Evolutionary conservation across 64 coral and sea anemone species (phyloP).

Genomic region (Cladopsammia gracilis): DNA sequence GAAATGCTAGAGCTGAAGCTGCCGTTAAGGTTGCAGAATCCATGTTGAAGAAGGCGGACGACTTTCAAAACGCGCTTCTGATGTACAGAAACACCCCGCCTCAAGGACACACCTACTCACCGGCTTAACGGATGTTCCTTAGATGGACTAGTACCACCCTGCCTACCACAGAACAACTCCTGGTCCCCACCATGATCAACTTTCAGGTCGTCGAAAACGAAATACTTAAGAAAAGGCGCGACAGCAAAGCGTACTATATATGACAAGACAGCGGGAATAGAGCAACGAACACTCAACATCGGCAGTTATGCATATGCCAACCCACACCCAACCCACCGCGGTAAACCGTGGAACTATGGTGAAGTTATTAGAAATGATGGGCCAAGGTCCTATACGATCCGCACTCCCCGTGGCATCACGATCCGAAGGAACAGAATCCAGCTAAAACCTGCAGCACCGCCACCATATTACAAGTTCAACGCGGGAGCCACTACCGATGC

Average conservation of each 20-base stretch:
- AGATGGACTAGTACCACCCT: conserved; percentile 55
- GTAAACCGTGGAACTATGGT: neutral
- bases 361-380: neutral
- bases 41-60: no score
- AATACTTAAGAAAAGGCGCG: neutral
- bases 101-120: conserved; percentile 65
- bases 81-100: conserved; percentile 54
- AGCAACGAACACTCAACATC: neutral
- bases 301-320: neutral
- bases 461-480: neutral
- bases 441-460: no score
- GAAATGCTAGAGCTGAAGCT: conserved; percentile 71
- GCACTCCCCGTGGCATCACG: no score
- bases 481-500: neutral
- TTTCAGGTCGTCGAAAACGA: neutral
- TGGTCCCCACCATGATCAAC: conserved; percentile 50
- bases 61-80: conserved; percentile 16
- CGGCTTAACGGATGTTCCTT: conserved; percentile 49
- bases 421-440: no score
- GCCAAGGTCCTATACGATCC: neutral
- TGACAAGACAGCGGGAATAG: conserved; percentile 16
- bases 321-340: neutral
- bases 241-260: conserved; percentile 13
- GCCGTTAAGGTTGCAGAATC: conserved; percentile 55
- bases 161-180: conserved; percentile 45